Evolutionary conservation across 2,888 invertebrate genomes (phyloP), one percentile per base, ranked within the genome.

Genomic region (Thymelicus acteon): DNA sequence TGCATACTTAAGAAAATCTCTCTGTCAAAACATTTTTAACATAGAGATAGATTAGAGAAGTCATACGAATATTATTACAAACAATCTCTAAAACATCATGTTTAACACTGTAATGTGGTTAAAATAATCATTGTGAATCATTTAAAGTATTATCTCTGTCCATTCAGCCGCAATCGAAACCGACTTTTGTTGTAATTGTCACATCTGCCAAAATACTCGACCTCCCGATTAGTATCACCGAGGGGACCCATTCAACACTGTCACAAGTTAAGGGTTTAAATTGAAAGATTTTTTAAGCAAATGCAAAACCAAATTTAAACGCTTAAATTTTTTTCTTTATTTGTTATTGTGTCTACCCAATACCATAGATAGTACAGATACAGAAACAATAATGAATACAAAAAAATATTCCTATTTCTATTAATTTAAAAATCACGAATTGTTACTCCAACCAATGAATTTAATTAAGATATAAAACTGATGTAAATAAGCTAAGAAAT

Each of bases 161-260:
- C 78, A 87, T 90, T 89, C 87, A 87, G 75, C 81, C 85, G 87
- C 91, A 90, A 93, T 93, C 92, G 89, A 89, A 83, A 89, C 88
- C 85, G 78, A 82, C 83, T 87, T 80, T 82, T 88, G 86, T 88
- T 89, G 86, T 90, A 85, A 91, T 90, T 87, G 89, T 87, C 86
- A 83, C 93, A 93, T 93, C 92, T 93, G 93, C 85, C 89, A 86
- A 85, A 89, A 89, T 85, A 85, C 74, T 69, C 71, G 61, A 64
- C 66, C 72, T 65, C 72, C 24, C 65, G 49, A 54, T 47, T 40
- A 63, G 60, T 60, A 52, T 73, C 72, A 70, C 15, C n/a, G 66
- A 37, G 65, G 69, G 74, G 67, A 75, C 69, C 61, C 71, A 75
- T 76, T 72, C 60, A 48, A 39, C 68, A 73, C 76, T 77, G 79